These are phyloP conservation scores for Cabera pusaria DNA, from an alignment of 2,888 invertebrate species.

Conservation along the genomic window DNA sequence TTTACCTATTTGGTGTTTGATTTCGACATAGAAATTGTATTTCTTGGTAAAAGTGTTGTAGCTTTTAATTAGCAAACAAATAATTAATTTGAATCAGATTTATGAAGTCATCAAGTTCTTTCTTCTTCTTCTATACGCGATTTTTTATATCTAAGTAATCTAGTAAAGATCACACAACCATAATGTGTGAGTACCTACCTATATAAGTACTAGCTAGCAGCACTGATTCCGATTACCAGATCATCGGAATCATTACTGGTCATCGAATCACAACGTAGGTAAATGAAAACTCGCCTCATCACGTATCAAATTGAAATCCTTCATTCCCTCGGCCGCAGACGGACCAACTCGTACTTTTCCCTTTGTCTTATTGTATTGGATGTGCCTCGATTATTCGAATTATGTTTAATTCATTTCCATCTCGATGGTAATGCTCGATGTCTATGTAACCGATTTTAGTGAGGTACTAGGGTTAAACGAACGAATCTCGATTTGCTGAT, in stretches of 20 bases:
- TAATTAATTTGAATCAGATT: no score
- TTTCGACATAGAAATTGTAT: no score
- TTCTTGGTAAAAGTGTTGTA: no score
- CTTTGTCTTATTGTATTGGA: slow-evolving; percentile 78
- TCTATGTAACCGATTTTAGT: slow-evolving; percentile 47
- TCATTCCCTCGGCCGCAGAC: slow-evolving; percentile 71
- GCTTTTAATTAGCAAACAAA: no score
- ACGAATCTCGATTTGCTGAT: slow-evolving; percentile 12
- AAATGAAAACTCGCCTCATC: slow-evolving; percentile 80
- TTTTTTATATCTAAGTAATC: no score
- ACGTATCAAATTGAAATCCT: slow-evolving; percentile 84
- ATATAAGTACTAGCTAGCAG: slow-evolving; percentile 4
- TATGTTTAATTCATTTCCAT: slow-evolving; percentile 81
- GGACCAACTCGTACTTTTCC: slow-evolving; percentile 69
- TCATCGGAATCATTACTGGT: slow-evolving; percentile 50
- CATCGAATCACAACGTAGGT: slow-evolving; percentile 61
- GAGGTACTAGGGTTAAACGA: slow-evolving; percentile 40
- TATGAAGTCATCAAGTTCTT: no score
- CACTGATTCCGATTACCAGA: slow-evolving; percentile 34
- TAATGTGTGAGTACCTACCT: no score
- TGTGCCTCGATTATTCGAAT: slow-evolving; percentile 79
- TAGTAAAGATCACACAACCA: no score
- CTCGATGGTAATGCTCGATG: slow-evolving; percentile 63
- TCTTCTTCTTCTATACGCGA: no score
- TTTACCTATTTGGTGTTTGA: no score